Percentiles rank a stretch among this genome's conserved stretches.
Conservation (phyloP, 1,140 invertebrate genomes). For the Calliopsis andreniformis region DNA sequence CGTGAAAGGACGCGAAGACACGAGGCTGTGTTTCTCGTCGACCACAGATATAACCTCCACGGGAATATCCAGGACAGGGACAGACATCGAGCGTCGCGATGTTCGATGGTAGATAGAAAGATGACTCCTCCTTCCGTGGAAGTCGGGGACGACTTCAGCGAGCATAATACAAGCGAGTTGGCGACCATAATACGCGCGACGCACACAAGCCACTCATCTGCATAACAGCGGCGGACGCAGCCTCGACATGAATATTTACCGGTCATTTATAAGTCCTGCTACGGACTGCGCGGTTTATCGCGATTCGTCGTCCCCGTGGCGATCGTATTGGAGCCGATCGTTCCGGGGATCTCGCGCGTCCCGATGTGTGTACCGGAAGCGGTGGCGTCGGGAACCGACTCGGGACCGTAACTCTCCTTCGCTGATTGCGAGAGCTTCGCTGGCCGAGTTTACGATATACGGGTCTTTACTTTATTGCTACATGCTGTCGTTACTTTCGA, state of each 20-base stretch:
- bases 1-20: conserved; percentile 11
- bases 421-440: conserved; percentile 7
- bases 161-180: conserved; percentile 8
- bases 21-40: not conserved
- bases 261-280: conserved; percentile 63
- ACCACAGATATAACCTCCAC: not conserved
- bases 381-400: not conserved
- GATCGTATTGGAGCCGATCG: conserved; percentile 27
- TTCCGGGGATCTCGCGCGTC: conserved; percentile 25
- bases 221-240: conserved; percentile 67
- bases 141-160: conserved; percentile 41
- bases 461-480: conserved; percentile 8
- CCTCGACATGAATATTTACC: conserved; percentile 72
- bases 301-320: conserved; percentile 43
- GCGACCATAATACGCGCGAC: conserved; percentile 47
- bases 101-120: conserved; percentile 66
- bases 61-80: conserved; percentile 57
- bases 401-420: conserved; percentile 17
- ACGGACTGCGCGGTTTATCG: conserved; percentile 34
- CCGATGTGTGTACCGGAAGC: conserved; percentile 33
- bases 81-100: conserved; percentile 57
- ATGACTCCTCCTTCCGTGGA: conserved; percentile 64
- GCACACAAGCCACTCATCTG: conserved; percentile 59
- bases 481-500: not conserved
- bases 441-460: conserved; percentile 22